Base-by-base conservation (phyloP, 1,140 invertebrate genomes). In the Drosophila biarmipes region DNA sequence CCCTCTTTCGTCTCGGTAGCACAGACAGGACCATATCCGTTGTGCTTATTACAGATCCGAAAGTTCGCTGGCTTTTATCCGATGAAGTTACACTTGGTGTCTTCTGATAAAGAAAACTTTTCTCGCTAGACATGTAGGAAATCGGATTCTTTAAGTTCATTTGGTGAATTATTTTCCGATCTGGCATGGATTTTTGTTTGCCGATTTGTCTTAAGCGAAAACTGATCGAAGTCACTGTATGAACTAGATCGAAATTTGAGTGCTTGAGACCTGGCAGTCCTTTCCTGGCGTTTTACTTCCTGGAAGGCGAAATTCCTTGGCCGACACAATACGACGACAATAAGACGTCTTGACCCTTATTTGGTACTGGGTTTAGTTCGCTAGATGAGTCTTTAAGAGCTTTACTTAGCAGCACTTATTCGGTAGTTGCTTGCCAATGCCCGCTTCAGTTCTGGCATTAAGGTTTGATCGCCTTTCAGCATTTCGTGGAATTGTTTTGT, bases 141-240 rank as follows among this genome's bases (percentile, higher is more conserved):
- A 56, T 56, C 0, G 12, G 14, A 19, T 10, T 1, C 34, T 48
- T 40, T 0, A 43, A 69, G 5, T 43, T 52, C 0, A 15, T 8
- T 21, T 14, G 19, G 12, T 0, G 2, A 3, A 40, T 0, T 56
- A 69, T 71, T 5, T 21, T 56, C 6, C 10, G 27, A 69, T 71
- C 67, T 14, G 64, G 19, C 19, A 4, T 0, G 0, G 67, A 71
- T 29, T 40, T 3, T 11, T 14, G 49, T 4, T 57, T 57, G 29
- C 10, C 0, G 4, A 11, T 4, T 2, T 1, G 52, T 12, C 3
- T 4, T 15, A 0, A 14, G 6, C 10, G 35, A 38, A 0, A 17
- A 10, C 24, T 54, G 3, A n/a, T 37, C 35, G 35, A 14, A 37
- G n/a, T 37, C 19, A 31, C 24, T 27, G n/a, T 8, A 15, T 15